These are phyloP conservation scores for Crenuchus spilurus DNA, from an alignment of 2,797 vertebrate species.

Conservation along the genomic window DNA sequence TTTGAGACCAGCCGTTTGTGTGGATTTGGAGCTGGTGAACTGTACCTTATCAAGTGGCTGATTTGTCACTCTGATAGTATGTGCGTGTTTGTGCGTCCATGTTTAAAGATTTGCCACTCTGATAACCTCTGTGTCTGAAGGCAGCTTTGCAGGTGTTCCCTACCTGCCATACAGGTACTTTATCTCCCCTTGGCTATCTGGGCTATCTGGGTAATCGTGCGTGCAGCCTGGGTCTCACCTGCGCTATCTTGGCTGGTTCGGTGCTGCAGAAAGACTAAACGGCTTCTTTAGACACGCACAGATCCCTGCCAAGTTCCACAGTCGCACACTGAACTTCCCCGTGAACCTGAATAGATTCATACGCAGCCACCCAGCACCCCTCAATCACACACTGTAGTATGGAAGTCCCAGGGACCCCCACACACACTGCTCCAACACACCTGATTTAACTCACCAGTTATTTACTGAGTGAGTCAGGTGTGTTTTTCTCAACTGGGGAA, in stretches of 20 bases:
- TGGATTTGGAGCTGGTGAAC: not conserved
- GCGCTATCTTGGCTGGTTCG: not conserved
- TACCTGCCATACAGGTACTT: conserved; percentile 36
- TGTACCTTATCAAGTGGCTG: not conserved
- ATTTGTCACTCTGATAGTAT: conserved; percentile 19
- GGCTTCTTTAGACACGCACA: conserved; percentile 10
- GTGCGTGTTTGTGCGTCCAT: conserved; percentile 24
- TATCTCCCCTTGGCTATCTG: not conserved
- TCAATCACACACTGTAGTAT: not conserved
- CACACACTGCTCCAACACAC: not conserved
- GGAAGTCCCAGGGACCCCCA: not conserved
- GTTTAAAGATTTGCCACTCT: conserved; percentile 5
- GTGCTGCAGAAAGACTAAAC: not conserved
- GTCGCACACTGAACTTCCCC: not conserved
- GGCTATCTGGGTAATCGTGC: conserved; percentile 34
- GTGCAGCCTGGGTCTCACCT: conserved; percentile 22
- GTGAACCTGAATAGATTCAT: conserved; percentile 10
- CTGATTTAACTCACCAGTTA: not conserved
- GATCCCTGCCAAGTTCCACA: conserved; percentile 18
- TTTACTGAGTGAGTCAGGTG: no score
- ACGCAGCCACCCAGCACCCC: not conserved
- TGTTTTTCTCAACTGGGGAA: no score
- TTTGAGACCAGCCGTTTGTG: no score
- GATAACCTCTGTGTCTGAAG: conserved; percentile 29
- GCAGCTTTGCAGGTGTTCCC: conserved; percentile 42